Evolutionary conservation across 2,113 vertebrate species (phyloP).

Genomic region (Burhinus bistriatus): DNA sequence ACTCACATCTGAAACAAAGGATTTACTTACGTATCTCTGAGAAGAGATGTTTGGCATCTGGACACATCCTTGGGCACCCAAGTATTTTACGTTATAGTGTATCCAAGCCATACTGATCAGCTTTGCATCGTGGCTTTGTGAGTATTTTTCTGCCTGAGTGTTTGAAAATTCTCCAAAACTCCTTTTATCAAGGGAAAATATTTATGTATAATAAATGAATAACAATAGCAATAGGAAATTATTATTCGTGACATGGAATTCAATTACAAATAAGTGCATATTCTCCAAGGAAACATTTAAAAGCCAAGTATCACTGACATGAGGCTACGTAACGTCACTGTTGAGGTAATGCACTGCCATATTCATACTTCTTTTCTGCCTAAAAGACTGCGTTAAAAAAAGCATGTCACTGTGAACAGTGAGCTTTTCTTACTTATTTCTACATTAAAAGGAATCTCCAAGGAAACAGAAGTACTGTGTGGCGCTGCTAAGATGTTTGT

Average conservation of each 20-base stretch:
- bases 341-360: neutral
- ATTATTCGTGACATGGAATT: neutral
- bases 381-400: neutral
- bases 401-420: neutral
- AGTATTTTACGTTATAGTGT: neutral
- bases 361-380: neutral
- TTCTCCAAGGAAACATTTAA: neutral
- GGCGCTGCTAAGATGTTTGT: slow-evolving; percentile 8
- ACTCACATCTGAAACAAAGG: neutral
- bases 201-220: neutral
- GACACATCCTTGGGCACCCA: neutral
- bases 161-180: neutral
- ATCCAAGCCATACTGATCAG: neutral
- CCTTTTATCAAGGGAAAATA: neutral
- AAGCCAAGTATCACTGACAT: neutral
- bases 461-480: slow-evolving; percentile 54
- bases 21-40: neutral
- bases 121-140: neutral
- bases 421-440: slow-evolving; percentile 35
- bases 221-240: neutral
- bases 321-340: neutral
- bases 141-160: neutral
- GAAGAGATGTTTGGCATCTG: neutral
- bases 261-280: neutral
- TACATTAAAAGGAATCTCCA: slow-evolving; percentile 48